Evolutionary conservation across 2,113 vertebrate genomes (phyloP), one percentile per base, ranked within the genome.

Genomic region (Rafetus swinhoei): DNA sequence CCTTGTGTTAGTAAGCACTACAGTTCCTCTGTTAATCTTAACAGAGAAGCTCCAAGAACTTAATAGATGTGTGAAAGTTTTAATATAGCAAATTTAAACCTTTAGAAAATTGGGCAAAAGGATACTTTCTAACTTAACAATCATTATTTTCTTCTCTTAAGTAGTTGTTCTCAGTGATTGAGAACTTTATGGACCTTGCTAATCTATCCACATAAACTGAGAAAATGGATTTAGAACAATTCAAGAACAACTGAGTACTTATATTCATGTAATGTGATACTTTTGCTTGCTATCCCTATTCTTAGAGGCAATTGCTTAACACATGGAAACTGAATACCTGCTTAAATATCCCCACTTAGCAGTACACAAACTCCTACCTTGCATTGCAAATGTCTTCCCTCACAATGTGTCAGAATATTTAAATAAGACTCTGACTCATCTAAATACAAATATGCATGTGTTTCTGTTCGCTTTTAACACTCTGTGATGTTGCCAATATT

Each of bases 241-340:
- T 45, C 45, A 90, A 87, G 24, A 91, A 81, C 7, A 90, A 60
- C 4, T 81, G 4, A n/a, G 29, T 39, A 39, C 56, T 86, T 92
- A 22, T 54, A 84, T 35, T 55, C 60, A 53, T 3, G 2, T 85
- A 18, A 84, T 35, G 22, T 74, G 19, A 81, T 50, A 54, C 14
- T 2, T 55, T 79, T 2, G 57, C 14, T 62, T 62, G 59, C 5
- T 24, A 87, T 74, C 12, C 24, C n/a, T 84, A 8, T 59, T 82
- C 35, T 59, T 84, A 35, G 32, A 83, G n/a, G 54, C 84, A 90
- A 77, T 77, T 91, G 53, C 32, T 29, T 3, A 52, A 19, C 18
- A 83, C 81, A 87, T 92, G 83, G 81, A 80, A 89, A 79, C 9
- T 45, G 24, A 69, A 72, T 56, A 87, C 3, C 8, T 91, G 15